A percentile compares a stretch with the other conserved stretches of the same genome.
phyloP scores from a whole-genome alignment of 2,113 vertebrate genomes.

The Protobothrops flavoviridis region DNA sequence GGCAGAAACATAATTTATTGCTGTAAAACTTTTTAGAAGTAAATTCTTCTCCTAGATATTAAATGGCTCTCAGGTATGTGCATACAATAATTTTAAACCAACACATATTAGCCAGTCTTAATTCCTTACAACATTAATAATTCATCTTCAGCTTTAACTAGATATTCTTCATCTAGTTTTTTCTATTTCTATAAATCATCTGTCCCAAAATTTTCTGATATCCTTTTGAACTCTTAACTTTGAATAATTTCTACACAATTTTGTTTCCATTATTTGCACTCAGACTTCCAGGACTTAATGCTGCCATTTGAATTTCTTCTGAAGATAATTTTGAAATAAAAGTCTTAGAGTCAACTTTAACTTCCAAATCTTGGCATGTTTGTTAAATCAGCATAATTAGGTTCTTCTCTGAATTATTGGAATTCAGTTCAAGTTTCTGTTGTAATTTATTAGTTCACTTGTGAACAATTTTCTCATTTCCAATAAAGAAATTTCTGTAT shows the following conservation, averaged over 20 bases:
- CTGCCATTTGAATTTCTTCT: not conserved
- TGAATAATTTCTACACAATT: not conserved
- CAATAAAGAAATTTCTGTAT: not conserved
- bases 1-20: not conserved
- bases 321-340: not conserved
- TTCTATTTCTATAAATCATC: not conserved
- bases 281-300: not conserved
- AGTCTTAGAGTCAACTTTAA: not conserved
- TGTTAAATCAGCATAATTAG: not conserved
- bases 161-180: not conserved
- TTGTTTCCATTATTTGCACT: not conserved
- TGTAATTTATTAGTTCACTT: not conserved
- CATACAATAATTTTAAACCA: not conserved
- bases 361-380: not conserved
- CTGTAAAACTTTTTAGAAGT: not conserved
- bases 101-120: not conserved
- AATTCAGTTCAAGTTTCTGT: not conserved
- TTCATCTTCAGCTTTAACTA: not conserved
- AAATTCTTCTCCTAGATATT: not conserved
- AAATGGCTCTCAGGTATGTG: not conserved
- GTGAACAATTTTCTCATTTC: not conserved
- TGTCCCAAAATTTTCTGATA: not conserved
- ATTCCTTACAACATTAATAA: not conserved
- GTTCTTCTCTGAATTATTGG: not conserved
- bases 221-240: not conserved